Percentiles rank a stretch among this genome's conserved stretches.
These are phyloP conservation scores for Platerodrilus igneus DNA, from an alignment of 2,888 invertebrate species.

Conservation along the genomic window DNA sequence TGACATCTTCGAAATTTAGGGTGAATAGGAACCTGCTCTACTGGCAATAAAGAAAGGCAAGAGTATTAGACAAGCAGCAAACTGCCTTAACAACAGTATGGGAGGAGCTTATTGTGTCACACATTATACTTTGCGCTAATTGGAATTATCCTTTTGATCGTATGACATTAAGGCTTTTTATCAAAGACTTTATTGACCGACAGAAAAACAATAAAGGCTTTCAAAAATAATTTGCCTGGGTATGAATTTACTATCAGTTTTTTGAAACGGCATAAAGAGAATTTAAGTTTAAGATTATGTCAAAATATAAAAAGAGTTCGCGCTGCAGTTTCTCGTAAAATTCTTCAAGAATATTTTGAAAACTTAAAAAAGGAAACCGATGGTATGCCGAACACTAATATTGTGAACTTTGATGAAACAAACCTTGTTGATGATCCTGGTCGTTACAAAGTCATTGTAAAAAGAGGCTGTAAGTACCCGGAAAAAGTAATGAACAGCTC, in stretches of 20 bases:
- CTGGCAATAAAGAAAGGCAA: too few species aligned
- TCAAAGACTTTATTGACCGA: too few species aligned
- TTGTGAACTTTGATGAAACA: slow-evolving; percentile 40
- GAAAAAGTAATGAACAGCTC: slow-evolving; percentile 18
- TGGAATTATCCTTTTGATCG: too few species aligned
- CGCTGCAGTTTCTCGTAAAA: slow-evolving; percentile 17
- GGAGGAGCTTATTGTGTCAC: too few species aligned
- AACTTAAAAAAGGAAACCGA: slow-evolving; percentile 14
- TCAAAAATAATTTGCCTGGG: slow-evolving; percentile 18
- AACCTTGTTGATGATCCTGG: slow-evolving; percentile 39
- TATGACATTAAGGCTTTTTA: too few species aligned
- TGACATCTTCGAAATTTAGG: too few species aligned
- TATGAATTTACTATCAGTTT: slow-evolving; percentile 9
- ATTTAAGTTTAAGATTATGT: slow-evolving; percentile 11
- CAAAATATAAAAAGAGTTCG: slow-evolving; percentile 22
- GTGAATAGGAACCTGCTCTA: too few species aligned
- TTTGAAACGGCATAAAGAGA: slow-evolving; percentile 11
- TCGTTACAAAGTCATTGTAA: slow-evolving; percentile 18
- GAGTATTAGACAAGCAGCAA: too few species aligned
- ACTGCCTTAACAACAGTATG: too few species aligned
- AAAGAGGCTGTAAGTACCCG: slow-evolving; percentile 27
- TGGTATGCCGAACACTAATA: slow-evolving; percentile 23
- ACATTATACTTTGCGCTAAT: too few species aligned
- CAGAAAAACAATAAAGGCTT: too few species aligned
- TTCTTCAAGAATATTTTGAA: slow-evolving; percentile 17